Evolutionary conservation across 2,888 invertebrate genomes (phyloP), one percentile per base, ranked within the genome.

Genomic region (Drosophila monieri): DNA sequence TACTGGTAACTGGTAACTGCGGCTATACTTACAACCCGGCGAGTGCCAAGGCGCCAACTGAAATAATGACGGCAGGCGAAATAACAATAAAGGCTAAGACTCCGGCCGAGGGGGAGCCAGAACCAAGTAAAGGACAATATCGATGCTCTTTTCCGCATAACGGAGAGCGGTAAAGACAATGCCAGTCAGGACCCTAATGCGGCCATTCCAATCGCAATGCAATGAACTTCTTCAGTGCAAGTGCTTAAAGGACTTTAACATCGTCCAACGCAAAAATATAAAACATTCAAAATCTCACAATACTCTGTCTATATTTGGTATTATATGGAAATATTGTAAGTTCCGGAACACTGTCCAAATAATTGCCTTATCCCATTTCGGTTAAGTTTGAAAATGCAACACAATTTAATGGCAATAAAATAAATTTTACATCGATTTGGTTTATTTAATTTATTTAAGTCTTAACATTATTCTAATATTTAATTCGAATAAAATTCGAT

Each of bases 21-120:
- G 46, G 35, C 47, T 37, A 15, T 21, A 52, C 43, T 61, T 44
- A 35, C 62, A 59, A 46, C 9, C 41, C 39, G 59, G 52, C 44
- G 41, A 27, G 62, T 68, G 73, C 65, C 77, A 76, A 77, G 84
- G 78, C 84, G 80, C 86, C 84, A 86, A 84, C 79, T 77, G 79
- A 80, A 85, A 83, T 85, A 85, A 83, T 83, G 80, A 83, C 85
- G 35, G 78, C 80, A 83, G 73, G 78, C 73, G 66, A 78, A 77
- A 83, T 80, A 85, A 84, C 78, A 80, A 84, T 85, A 84, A 85
- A 80, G 83, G 77, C 64, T 70, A 53, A 55, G 61, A 61, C 73
- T 70, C 47, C 60, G 18, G 23, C 54, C 21, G 21, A 39, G 35
- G 37, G 27, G 32, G 39, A 27, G 41, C 35, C 8, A 56, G 55